Evolutionary conservation across 2,113 vertebrate genomes (phyloP).

Genomic region (Noctilio leporinus): DNA sequence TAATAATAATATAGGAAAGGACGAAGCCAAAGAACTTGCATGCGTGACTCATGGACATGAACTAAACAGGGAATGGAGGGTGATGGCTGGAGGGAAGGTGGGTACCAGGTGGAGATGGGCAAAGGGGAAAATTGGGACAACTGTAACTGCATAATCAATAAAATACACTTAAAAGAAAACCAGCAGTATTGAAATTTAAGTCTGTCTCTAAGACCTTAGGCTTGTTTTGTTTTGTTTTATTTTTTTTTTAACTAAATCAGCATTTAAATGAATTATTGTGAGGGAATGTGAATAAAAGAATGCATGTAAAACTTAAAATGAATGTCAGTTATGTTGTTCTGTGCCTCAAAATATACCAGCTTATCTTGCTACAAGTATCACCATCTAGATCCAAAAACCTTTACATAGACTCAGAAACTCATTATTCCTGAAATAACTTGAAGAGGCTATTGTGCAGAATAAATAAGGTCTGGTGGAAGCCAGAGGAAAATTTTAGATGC

Average conservation of each 20-base stretch:
- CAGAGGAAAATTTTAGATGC: slow-evolving; percentile 35
- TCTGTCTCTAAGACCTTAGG: neutral
- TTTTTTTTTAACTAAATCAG: neutral
- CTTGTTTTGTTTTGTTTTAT: no score
- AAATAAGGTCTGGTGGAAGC: slow-evolving; percentile 19
- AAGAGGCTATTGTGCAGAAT: slow-evolving; percentile 10
- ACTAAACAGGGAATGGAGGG: no score
- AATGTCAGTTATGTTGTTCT: neutral
- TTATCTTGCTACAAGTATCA: neutral
- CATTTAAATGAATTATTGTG: neutral
- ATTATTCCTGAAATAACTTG: neutral
- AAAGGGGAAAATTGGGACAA: no score
- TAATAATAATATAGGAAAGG: no score
- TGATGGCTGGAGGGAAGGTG: no score
- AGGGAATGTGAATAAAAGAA: neutral
- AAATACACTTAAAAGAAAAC: no score
- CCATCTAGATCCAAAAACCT: slow-evolving; percentile 12
- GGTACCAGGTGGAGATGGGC: no score
- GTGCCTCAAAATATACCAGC: neutral
- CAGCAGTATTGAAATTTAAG: neutral
- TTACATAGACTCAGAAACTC: neutral
- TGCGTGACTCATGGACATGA: no score
- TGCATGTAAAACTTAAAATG: neutral
- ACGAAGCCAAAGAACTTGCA: no score
- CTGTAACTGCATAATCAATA: no score